Base-by-base conservation (phyloP, 92 coral and sea anemone genomes). In the Plumapathes pennacea region DNA sequence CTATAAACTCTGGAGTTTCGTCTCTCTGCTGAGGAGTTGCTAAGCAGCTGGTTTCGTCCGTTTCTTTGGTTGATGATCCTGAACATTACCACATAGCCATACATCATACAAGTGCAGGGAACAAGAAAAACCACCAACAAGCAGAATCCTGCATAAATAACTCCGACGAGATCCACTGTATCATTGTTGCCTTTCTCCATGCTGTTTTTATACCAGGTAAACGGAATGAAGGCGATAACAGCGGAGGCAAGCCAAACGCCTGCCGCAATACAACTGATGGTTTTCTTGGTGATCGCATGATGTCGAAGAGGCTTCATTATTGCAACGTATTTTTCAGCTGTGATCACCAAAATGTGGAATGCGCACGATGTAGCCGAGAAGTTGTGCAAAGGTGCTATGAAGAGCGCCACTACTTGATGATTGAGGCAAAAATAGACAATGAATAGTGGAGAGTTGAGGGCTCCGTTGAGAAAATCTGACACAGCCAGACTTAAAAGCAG, bases 291-390 rank as follows among this genome's bases (percentile, higher is more conserved):
- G 38, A 81, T 72, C 32, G 62, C 79, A 30, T 77, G 84, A 34
- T 82, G 88, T 36, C 61, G 58, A 0, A 87, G 72, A 38, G 95
- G 95, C 48, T 80, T 69, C 28, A 83, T 57, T 14, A 87, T 69
- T 3, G 95, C 95, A 22, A 87, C 53, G 62, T 82, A 87, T 50
- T 83, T 87, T 54, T 82, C 95, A 8, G 67, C 83, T n/a, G 95
- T 87, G 25, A 85, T 76, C 38, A 75, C 57, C 4, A 75, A 41
- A 5, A 87, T 83, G 56, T 87, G 95, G 29, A 50, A 77, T 4
- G 84, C 82, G 26, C 76, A 80, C 9, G 83, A 46, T 4, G 78
- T 64, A 27, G 95, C 85, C 23, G 77, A 63, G 4, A 83, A 64
- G 53, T 81, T 81, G 57, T 42, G 64, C 40, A 66, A 24, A 19